A percentile compares a stretch with the other conserved stretches of the same genome.
Conservation (phyloP, 2,888 invertebrate genomes). For the Tinea pellionella region DNA sequence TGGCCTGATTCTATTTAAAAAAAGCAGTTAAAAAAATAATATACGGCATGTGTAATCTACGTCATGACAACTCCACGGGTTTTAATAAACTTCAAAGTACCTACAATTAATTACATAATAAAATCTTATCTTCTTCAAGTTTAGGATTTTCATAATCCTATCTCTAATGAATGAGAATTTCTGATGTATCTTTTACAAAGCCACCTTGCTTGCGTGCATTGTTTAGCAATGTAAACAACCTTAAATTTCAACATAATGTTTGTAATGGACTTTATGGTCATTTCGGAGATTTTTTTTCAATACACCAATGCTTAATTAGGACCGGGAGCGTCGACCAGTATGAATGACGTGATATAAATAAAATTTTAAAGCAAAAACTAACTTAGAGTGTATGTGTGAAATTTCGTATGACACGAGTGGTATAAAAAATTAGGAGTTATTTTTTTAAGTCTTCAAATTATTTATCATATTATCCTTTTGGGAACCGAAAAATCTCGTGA, state of each 20-base stretch:
- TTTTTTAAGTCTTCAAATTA: too few species aligned
- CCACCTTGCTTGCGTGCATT: background rate
- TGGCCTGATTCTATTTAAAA: too few species aligned
- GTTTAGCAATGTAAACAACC: background rate
- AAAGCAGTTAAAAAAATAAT: too few species aligned
- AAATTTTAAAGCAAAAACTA: background rate
- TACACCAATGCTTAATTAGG: conserved; percentile 2
- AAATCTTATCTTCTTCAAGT: background rate
- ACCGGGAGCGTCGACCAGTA: background rate
- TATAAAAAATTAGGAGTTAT: background rate
- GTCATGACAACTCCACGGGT: too few species aligned
- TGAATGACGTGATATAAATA: background rate
- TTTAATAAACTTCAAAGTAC: too few species aligned
- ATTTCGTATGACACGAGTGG: background rate
- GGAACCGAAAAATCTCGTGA: too few species aligned
- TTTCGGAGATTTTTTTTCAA: background rate
- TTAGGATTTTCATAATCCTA: background rate
- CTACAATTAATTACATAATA: background rate
- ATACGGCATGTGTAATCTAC: too few species aligned
- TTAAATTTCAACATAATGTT: conserved; percentile 2
- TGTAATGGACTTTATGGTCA: background rate
- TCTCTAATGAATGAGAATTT: conserved; percentile 4
- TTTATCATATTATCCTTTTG: too few species aligned
- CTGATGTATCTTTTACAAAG: background rate
- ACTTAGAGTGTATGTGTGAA: background rate